phyloP scores from a whole-genome alignment of 2,888 invertebrate genomes.

The Sesia bembeciformis region DNA sequence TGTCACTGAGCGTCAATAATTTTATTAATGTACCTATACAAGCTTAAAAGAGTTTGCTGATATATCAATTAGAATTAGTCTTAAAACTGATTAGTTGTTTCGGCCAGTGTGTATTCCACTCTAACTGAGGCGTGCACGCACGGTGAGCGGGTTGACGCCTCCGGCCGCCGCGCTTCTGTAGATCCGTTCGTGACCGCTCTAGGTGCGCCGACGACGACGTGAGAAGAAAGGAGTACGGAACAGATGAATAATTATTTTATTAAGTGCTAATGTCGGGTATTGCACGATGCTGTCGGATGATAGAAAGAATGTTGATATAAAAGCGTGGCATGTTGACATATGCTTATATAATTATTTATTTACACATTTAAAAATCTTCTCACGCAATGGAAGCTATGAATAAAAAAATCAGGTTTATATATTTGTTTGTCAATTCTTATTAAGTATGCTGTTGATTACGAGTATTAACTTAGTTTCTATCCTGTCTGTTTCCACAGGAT shows the following conservation, averaged over 20 bases:
- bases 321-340: too few species aligned
- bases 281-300: background rate
- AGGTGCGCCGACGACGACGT: constrained; percentile 19
- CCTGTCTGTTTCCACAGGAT: too few species aligned
- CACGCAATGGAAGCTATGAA: too few species aligned
- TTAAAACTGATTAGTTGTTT: background rate
- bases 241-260: constrained; percentile 3
- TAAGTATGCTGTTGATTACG: too few species aligned
- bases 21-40: too few species aligned
- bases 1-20: too few species aligned
- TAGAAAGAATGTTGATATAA: background rate
- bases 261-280: constrained; percentile 1
- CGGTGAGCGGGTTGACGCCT: constrained; percentile 37
- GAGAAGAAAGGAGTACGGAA: background rate
- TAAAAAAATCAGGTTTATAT: background rate
- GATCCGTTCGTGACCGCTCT: constrained; percentile 39
- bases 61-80: too few species aligned
- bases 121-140: constrained; percentile 21
- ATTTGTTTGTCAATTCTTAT: background rate
- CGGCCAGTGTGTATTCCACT: constrained; percentile 4
- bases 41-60: too few species aligned
- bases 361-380: too few species aligned
- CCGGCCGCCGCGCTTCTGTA: constrained; percentile 41
- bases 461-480: too few species aligned
- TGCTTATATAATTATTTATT: too few species aligned